A percentile compares a stretch with the other conserved stretches of the same genome.
These are phyloP conservation scores for Tachysurus fulvidraco DNA, from an alignment of 2,113 vertebrate species.

Conservation along the genomic window DNA sequence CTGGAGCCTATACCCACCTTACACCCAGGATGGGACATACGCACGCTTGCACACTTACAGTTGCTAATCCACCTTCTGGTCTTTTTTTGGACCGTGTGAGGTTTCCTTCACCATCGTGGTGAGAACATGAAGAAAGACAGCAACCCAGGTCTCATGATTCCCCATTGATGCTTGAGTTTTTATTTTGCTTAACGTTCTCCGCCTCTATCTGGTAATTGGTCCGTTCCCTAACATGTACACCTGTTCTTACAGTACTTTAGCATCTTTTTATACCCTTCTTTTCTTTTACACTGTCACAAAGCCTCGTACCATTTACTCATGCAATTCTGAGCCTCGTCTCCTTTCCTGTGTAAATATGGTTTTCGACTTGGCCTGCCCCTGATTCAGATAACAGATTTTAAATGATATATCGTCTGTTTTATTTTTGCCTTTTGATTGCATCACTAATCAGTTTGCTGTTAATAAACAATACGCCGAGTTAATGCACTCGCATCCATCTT, in stretches of 20 bases:
- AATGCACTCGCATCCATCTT: neutral
- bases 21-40: neutral
- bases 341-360: neutral
- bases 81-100: neutral
- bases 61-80: neutral
- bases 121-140: too few relatives aligned
- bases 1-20: too few relatives aligned
- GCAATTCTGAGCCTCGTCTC: neutral
- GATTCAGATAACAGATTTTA: neutral
- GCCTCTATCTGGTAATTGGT: neutral
- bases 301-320: neutral
- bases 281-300: neutral
- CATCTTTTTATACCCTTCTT: neutral
- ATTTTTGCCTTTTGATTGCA: neutral
- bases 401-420: neutral
- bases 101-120: too few relatives aligned
- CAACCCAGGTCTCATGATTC: too few relatives aligned
- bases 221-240: neutral
- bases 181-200: too few relatives aligned
- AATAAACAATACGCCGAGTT: neutral
- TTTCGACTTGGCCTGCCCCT: neutral
- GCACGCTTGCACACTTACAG: too few relatives aligned
- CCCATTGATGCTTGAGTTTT: too few relatives aligned
- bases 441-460: too few relatives aligned
- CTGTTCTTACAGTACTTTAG: too few relatives aligned